Percentiles rank a stretch among this genome's conserved stretches.
Evolutionary conservation across 2,888 invertebrate genomes (phyloP).

Genomic region (Meta bourneti): DNA sequence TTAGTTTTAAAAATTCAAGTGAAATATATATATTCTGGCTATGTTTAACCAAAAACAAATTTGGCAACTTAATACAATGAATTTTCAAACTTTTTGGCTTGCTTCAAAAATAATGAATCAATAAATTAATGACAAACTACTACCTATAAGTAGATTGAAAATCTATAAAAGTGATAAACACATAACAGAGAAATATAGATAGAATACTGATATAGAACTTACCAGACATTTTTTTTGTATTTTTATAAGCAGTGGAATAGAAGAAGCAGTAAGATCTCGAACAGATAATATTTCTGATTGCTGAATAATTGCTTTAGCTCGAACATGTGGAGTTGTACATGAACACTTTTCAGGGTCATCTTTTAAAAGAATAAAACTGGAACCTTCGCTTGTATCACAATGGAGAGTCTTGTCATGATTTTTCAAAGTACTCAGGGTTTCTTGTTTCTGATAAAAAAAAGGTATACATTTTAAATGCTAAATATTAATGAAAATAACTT

Average conservation of each 20-base stretch:
- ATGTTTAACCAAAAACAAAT: too few species aligned
- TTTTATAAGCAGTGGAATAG: conserved; percentile 91
- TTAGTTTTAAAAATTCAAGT: too few species aligned
- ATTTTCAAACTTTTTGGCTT: too few species aligned
- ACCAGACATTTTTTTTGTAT: conserved; percentile 89
- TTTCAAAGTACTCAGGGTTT: neutral
- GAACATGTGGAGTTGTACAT: conserved; percentile 52
- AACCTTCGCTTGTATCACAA: conserved; percentile 1
- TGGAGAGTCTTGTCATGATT: conserved; percentile 10
- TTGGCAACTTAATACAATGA: too few species aligned
- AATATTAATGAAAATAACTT: neutral
- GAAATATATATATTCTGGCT: too few species aligned
- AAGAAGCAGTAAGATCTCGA: conserved; percentile 88
- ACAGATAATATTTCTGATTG: conserved; percentile 89
- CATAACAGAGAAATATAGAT: too few species aligned
- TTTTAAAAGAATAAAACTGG: conserved; percentile 53
- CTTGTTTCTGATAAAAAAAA: neutral
- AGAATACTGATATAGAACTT: conserved; percentile 79
- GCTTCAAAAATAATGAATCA: too few species aligned
- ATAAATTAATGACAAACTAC: too few species aligned
- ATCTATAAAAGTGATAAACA: too few species aligned
- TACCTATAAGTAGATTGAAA: too few species aligned
- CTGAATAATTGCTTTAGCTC: conserved; percentile 87
- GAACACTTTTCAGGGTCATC: conserved; percentile 54
- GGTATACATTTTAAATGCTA: neutral